Conservation (phyloP, 2,797 vertebrate species). For the Urosaurus nigricauda region DNA sequence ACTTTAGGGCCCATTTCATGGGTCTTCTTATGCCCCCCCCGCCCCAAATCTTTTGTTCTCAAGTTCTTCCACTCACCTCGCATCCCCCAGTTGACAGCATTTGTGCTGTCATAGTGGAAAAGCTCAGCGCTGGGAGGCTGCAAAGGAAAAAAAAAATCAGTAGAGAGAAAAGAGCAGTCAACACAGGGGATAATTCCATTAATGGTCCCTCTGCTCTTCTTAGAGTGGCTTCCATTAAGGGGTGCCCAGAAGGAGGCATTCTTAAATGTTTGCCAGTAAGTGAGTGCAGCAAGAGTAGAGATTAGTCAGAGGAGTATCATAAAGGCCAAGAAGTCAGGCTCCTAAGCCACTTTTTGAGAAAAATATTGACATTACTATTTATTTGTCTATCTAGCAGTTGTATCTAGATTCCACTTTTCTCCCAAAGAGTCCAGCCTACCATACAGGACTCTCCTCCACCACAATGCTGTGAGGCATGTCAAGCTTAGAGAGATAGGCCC, state of each 20-base stretch:
- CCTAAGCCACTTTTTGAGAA: neutral
- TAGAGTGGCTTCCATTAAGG: neutral
- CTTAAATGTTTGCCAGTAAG: neutral
- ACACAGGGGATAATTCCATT: neutral
- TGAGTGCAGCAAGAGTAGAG: neutral
- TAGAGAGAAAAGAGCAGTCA: neutral
- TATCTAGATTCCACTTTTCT: no score
- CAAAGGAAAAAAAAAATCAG: conserved; percentile 26
- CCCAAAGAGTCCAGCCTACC: no score
- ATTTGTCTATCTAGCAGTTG: no score
- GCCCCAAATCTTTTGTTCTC: neutral
- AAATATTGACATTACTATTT: neutral
- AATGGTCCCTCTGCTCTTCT: accelerated
- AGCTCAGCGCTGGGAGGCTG: conserved; percentile 94
- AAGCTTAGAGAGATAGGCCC: neutral
- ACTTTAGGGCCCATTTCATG: neutral
- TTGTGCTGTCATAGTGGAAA: conserved; percentile 92
- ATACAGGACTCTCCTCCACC: no score
- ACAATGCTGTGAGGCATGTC: neutral
- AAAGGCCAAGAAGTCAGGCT: neutral
- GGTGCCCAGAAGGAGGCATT: no score
- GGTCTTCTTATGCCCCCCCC: neutral
- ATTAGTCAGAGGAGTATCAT: neutral
- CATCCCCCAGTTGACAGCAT: conserved; percentile 93
- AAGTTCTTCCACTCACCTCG: conserved; percentile 80